phyloP scores from a whole-genome alignment of 2,113 vertebrate genomes.

The Nycticorax nycticorax region DNA sequence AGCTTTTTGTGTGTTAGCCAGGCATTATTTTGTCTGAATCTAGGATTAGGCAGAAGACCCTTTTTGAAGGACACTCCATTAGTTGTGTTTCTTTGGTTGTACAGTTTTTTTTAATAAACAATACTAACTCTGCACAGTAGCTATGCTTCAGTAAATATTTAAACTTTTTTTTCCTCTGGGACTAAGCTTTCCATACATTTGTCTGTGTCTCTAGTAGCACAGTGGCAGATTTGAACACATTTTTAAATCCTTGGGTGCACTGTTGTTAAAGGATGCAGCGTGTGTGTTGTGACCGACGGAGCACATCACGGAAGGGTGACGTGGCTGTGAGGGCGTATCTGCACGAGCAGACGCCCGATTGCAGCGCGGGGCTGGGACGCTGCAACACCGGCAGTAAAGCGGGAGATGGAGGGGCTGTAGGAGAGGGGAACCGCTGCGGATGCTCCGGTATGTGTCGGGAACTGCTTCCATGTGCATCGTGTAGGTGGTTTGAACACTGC shows the following conservation, averaged over 20 bases:
- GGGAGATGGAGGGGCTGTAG: no score
- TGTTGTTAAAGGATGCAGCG: neutral
- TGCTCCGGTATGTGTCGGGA: no score
- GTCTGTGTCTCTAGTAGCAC: neutral
- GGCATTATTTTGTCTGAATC: neutral
- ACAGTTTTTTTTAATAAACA: neutral
- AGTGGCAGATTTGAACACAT: no score
- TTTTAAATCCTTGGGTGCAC: neutral
- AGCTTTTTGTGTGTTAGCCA: neutral
- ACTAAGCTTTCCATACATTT: neutral
- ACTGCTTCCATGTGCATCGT: rapidly evolving
- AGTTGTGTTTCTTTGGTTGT: neutral
- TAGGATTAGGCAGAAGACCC: neutral
- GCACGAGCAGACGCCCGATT: neutral
- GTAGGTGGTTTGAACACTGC: neutral
- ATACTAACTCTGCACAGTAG: neutral
- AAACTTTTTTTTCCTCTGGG: neutral
- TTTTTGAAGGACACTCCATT: neutral
- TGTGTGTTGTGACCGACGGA: neutral
- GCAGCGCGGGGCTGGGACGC: neutral
- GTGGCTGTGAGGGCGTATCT: no score
- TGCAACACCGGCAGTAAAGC: no score
- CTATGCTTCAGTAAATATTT: neutral
- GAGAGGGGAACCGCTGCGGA: neutral
- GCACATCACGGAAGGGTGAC: neutral